Evolutionary conservation across 2,113 vertebrate genomes (phyloP), one percentile per base, ranked within the genome.

Genomic region (Bostrychus sinensis): DNA sequence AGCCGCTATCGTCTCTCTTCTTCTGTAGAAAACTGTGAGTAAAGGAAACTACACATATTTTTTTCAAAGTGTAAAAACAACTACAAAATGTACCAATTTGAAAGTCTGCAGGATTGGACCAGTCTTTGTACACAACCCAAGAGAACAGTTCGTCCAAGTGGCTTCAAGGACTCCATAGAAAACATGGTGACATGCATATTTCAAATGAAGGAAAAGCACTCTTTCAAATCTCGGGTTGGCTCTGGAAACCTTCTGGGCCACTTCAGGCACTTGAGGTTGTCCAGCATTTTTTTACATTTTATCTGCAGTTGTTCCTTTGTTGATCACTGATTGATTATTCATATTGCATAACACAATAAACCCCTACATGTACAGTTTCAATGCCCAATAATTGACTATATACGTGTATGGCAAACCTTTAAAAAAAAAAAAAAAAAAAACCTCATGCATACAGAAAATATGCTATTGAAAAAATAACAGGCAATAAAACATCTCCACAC

Each of bases 371-470:
- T 92, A 93, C 90, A 92, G 91, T 90, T 92, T 93, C 95, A 97
- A 96, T 97, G 95, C 95, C 95, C 95, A 83, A 92, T 92, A 94
- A 77, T 89, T 89, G 92, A 95, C 90, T 92, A 93, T 91, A 55
- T 30, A 55, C 10, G 93, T 86, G 88, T 91, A 90, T 91, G 93
- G 93, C 93, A 93, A 93, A 93, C 87, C 37, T 11, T 39, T 77
- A 68, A 87, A 55, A 84, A 87, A 92, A n/a, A n/a, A n/a, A n/a
- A n/a, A n/a, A n/a, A n/a, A n/a, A n/a, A n/a, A n/a, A 86, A 89
- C 89, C 90, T 94, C 95, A 97, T 97, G 96, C 94, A 95, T 92
- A 95, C 91, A 90, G 84, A 88, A 91, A 91, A 88, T 83, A 85
- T 81, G 82, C 82, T 89, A 82, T 83, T 85, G 84, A 77, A 82